These are phyloP conservation scores for Pelmatolapia mariae DNA, from an alignment of 2,113 vertebrate genomes.

Conservation along the genomic window DNA sequence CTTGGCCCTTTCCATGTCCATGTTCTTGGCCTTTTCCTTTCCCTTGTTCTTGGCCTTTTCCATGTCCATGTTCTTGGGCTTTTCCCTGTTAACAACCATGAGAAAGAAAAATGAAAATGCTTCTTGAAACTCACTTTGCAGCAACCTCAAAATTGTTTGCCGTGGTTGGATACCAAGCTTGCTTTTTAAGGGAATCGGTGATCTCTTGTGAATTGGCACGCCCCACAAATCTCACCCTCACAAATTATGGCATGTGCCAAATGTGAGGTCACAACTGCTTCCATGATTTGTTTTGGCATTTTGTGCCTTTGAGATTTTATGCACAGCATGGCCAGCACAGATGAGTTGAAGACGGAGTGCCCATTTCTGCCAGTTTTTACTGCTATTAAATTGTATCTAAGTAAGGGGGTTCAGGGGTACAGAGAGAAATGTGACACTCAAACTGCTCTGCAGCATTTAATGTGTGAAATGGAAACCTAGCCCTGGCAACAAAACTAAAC, in stretches of 20 bases:
- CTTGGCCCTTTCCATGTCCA: not conserved
- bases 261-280: not conserved
- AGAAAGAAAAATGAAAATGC: not conserved
- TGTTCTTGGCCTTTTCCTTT: not conserved
- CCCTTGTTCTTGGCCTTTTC: not conserved
- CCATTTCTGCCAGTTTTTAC: not conserved
- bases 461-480: not conserved
- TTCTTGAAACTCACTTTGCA: not conserved
- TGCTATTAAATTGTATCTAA: not conserved
- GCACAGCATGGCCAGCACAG: not conserved
- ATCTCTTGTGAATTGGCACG: not conserved
- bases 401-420: not conserved
- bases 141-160: not conserved
- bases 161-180: rapidly evolving
- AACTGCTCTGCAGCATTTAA: not conserved
- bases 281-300: not conserved
- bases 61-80: no score
- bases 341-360: not conserved
- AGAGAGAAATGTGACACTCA: not conserved
- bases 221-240: not conserved
- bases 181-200: not conserved
- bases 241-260: not conserved
- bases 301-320: not conserved
- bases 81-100: not conserved
- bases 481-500: not conserved